Evolutionary conservation across 1,140 invertebrate species (phyloP).

Genomic region (Bombus pascuorum): DNA sequence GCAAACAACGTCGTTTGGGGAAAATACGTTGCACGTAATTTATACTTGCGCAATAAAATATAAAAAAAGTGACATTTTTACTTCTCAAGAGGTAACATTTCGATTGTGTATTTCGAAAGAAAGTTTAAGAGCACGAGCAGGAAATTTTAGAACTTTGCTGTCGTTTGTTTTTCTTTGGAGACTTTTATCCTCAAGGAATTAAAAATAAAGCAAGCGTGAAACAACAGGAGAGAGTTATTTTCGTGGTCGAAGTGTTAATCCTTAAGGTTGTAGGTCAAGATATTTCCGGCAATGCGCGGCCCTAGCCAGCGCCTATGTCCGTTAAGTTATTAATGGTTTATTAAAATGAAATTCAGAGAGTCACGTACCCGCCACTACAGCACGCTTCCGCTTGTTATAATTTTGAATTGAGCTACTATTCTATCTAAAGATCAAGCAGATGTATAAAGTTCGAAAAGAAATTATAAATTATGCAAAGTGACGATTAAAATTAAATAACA

Average conservation of each 20-base stretch:
- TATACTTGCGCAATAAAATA: no score
- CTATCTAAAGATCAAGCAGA: neutral
- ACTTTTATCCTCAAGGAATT: neutral
- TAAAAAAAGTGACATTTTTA: no score
- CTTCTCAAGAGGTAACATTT: no score
- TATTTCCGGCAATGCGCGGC: neutral
- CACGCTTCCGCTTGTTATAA: neutral
- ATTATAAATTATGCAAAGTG: neutral
- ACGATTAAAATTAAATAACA: no score
- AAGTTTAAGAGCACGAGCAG: neutral
- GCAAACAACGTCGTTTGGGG: no score
- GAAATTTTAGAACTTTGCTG: neutral
- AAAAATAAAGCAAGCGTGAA: neutral
- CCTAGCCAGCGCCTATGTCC: no score
- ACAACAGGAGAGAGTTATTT: neutral
- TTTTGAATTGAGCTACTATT: neutral
- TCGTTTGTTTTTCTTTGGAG: neutral
- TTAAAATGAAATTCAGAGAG: neutral
- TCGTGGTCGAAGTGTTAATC: neutral
- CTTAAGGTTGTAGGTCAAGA: constrained; percentile 7
- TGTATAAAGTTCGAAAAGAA: neutral
- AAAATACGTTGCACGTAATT: no score
- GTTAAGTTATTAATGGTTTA: constrained; percentile 6
- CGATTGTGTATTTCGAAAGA: neutral
- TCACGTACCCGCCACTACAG: no score